Base-by-base conservation (phyloP, 2,888 invertebrate genomes). In the Coenonympha arcania region DNA sequence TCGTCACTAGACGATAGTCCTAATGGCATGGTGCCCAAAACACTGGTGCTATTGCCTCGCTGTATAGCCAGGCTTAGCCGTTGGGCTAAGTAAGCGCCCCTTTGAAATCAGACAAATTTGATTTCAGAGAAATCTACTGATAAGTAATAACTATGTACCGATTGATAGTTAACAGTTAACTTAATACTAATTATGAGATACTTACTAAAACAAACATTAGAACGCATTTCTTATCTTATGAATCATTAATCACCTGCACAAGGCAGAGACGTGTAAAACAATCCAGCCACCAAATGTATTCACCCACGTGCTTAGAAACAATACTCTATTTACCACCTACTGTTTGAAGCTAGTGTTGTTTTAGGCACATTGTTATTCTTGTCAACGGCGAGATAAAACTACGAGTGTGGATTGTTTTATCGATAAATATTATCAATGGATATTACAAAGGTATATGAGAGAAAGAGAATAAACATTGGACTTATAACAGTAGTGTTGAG, bases 321-420 rank as follows among this genome's bases (percentile, higher is more conserved):
- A 83, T 83, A 71, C 76, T 71, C 78, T 71, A 83, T 82, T 56
- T 66, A 69, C 75, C 77, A 74, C 79, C 77, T 77, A 80, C 78
- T 73, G 72, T 59, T 69, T 56, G 43, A 55, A 47, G 49, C 37
- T 44, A 51, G 16, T 48, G 52, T 59, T 50, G 48, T 55, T 55
- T 56, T 47, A 50, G 50, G 50, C 45, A 50, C 37, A 40, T 49
- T 49, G 48, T 54, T 54, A 43, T 50, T 52, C 51, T 41, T 50
- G 52, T 56, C 49, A 52, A 47, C 49, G 16, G 13, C 6, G 31
- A 33, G 43, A 43, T 43, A 43, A 43, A 15, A 22, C 18, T 13
- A 42, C 43, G 33, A 33, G 22, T 43, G 22, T 43, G 19, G 22
- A 43, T 24, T 31, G 31, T 33, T 43, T 33, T 43, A 43, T 33